Evolutionary conservation across 1,140 invertebrate species (phyloP), one percentile per base, ranked within the genome.

Genomic region (Eumaeus atala): DNA sequence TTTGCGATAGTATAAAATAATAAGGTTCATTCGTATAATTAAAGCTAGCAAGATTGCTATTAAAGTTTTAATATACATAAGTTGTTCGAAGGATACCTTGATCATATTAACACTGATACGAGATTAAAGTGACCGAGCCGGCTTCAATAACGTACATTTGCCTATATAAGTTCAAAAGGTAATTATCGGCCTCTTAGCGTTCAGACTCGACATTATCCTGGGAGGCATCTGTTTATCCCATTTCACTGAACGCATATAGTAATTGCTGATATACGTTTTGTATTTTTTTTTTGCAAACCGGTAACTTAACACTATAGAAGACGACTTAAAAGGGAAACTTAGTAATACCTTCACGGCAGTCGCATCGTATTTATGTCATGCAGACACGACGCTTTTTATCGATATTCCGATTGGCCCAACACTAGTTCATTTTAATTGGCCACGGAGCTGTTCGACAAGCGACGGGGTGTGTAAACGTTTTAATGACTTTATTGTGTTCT

Each of bases 311-410:
- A 74, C 74, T 59, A 61, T 67, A 60, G 66, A 64, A 62, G 58
- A 61, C 61, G 63, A 58, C 68, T 74, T 78, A 74, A 82, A 82
- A 74, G 76, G 71, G 66, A 73, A 74, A 68, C 68, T 69, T 54
- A 66, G 72, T 79, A 79, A 79, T 74, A 66, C 74, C 53, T 78
- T 72, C 74, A 73, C 78, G 68, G 70, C 65, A 76, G 64, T 78
- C 70, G 66, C 60, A 50, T 67, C 66, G 65, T 64, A 72, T 82
- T 70, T 73, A 72, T 69, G 70, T 79, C 75, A 68, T 48, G 62
- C 50, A 51, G 56, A 59, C 59, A 53, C 58, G 55, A 53, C 47
- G 64, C 53, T 69, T 73, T 76, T 72, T 72, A 74, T 78, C 75
- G 77, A 75, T 74, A 74, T 59, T 44, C 42, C 58, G 56, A 70